phyloP scores from a whole-genome alignment of 1,140 invertebrate species.

The Macrotrachela quadricornifera region DNA sequence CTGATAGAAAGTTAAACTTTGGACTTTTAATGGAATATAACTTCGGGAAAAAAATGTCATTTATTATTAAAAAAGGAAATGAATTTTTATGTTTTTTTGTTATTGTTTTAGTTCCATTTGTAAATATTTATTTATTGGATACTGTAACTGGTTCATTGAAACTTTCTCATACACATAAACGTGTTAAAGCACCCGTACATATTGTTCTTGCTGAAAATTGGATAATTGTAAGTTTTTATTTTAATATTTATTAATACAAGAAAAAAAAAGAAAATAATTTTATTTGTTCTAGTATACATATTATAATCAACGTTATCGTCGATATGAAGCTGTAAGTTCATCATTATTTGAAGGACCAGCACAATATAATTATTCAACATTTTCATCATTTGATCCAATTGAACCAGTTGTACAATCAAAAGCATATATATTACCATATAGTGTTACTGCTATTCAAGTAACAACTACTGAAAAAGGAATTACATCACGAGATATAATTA shows the following conservation, averaged over 20 bases:
- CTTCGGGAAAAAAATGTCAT: no score
- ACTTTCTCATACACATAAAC: conserved; percentile 43
- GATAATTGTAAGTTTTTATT: conserved; percentile 39
- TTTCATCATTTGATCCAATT: conserved; percentile 53
- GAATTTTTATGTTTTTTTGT: conserved; percentile 6
- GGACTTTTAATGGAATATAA: no score
- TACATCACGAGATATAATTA: conserved; percentile 73
- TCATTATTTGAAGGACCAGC: conserved; percentile 80
- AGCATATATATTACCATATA: neutral
- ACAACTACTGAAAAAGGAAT: conserved; percentile 53
- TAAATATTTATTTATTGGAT: conserved; percentile 67
- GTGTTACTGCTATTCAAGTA: conserved; percentile 14
- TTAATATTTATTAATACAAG: no score
- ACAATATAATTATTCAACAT: conserved; percentile 60
- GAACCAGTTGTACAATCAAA: conserved; percentile 29
- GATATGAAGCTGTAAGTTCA: conserved; percentile 68
- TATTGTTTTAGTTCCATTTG: conserved; percentile 35
- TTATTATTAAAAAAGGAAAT: no score
- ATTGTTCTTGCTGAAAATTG: conserved; percentile 91
- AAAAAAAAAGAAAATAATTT: no score
- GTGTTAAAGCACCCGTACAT: conserved; percentile 56
- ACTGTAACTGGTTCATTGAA: conserved; percentile 52
- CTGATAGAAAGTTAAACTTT: no score
- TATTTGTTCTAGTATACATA: conserved; percentile 48
- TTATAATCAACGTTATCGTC: conserved; percentile 72